Evolutionary conservation across 2,113 vertebrate species (phyloP).

Genomic region (Dendropsophus ebraccatus): DNA sequence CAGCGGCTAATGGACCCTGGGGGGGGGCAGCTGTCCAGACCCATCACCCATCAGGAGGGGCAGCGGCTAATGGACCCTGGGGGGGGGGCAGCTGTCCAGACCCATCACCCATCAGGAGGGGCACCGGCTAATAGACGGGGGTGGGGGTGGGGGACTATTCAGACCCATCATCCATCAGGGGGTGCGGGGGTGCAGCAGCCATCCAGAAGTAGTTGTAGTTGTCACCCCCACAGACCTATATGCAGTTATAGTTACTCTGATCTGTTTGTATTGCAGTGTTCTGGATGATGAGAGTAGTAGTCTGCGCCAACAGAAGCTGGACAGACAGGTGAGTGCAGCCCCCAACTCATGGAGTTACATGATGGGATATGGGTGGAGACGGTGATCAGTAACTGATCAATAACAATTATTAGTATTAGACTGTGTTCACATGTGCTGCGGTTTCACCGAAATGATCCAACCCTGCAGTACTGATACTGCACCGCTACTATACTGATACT

Average conservation of each 20-base stretch:
- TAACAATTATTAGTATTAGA: too few relatives aligned
- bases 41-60: neutral
- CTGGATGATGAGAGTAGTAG: constrained; percentile 96
- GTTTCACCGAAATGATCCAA: too few relatives aligned
- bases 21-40: too few relatives aligned
- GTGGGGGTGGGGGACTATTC: too few relatives aligned
- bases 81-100: neutral
- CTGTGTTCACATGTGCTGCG: too few relatives aligned
- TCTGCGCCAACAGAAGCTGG: constrained; percentile 96
- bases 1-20: too few relatives aligned
- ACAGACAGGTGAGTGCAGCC: constrained; percentile 87
- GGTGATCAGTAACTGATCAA: neutral
- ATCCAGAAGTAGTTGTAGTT: too few relatives aligned
- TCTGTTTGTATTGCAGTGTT: constrained; percentile 75
- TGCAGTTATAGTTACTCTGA: neutral
- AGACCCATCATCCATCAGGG: too few relatives aligned
- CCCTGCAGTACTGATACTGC: too few relatives aligned
- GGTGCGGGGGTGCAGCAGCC: too few relatives aligned
- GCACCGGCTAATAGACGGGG: too few relatives aligned
- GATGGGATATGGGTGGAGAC: neutral
- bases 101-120: neutral
- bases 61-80: neutral
- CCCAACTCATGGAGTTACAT: neutral
- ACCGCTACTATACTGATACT: too few relatives aligned
- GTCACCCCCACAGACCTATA: neutral